A percentile compares a stretch with the other conserved stretches of the same genome.
Evolutionary conservation across 30 jellyfish, hydroid and myxozoan genomes (phyloP).

Genomic region (Turritopsis dohrnii): DNA sequence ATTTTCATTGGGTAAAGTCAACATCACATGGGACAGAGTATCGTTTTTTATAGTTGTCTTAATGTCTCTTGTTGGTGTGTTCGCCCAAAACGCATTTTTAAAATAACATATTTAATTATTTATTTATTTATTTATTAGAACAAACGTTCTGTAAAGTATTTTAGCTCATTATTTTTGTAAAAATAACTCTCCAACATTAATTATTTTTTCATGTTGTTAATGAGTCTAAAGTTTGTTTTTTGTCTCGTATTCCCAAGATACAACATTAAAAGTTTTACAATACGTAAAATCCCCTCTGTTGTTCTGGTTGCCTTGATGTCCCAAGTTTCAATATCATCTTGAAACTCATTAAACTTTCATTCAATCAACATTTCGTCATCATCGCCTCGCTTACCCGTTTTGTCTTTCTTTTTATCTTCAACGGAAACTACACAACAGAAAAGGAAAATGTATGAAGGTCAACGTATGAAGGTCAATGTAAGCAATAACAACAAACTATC

Average conservation of each 20-base stretch:
- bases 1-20: slow-evolving; percentile 40
- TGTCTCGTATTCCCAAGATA: too few relatives aligned
- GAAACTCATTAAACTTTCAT: not conserved
- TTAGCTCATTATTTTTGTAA: too few relatives aligned
- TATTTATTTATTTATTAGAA: too few relatives aligned
- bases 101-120: slow-evolving; percentile 7
- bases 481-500: not conserved
- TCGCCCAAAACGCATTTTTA: slow-evolving; percentile 44
- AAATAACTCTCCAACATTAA: too few relatives aligned
- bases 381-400: not conserved
- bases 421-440: not conserved
- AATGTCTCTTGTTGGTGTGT: slow-evolving; percentile 39
- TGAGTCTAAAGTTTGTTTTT: too few relatives aligned
- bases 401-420: not conserved
- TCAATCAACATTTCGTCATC: not conserved
- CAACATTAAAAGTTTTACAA: too few relatives aligned
- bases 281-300: too few relatives aligned
- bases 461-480: not conserved
- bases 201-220: too few relatives aligned
- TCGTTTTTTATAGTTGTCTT: slow-evolving; percentile 35
- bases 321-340: not conserved
- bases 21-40: slow-evolving; percentile 52
- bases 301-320: too few relatives aligned
- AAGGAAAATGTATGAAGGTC: not conserved
- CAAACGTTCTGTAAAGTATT: too few relatives aligned